Evolutionary conservation across 2,888 invertebrate species (phyloP), one percentile per base, ranked within the genome.

Genomic region (Agapetus fuscipes): DNA sequence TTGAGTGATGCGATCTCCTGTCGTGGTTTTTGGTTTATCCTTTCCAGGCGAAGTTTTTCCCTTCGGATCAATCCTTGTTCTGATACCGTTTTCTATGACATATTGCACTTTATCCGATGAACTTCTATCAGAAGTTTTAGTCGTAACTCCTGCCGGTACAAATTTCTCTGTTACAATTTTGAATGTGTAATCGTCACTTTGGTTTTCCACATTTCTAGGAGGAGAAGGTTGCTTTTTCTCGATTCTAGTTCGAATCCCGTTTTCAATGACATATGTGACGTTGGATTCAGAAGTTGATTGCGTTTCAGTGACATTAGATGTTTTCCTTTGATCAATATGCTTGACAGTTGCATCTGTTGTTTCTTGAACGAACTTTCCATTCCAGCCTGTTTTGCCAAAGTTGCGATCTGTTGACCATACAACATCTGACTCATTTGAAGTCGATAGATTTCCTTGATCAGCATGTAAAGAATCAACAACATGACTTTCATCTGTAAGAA

Each of bases 291-390:
- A 17, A 17, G 34, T 26, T 14, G 14, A 12, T 26, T 26, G 34
- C 25, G 15, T 13, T n/a, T 25, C 14, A 3, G 14, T 26, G 10
- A 14, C 12, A 15, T 26, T 17, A 12, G 34, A 26, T 25, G 9
- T 20, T 20, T 4, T 20, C 5, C 20, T 20, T 20, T 9, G 4
- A 20, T 20, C 20, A 20, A 4, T 9, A 20, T 9, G 4, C 9
- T 20, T 20, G 20, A 4, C 5, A 20, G 20, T 20, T 20, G 4
- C 20, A 9, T 64, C 62, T 35, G 66, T 63, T 45, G 60, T 69
- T 54, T 73, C 74, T 47, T 71, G 68, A 13, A 58, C 55, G 43
- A 74, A 75, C 49, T 70, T 72, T 9, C 75, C 74, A 41, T 75
- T 73, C 75, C 75, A 75, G 7, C 68, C 68, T 15, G 67, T 67